Conservation (phyloP, 1,140 invertebrate species). For the Eciton burchellii region DNA sequence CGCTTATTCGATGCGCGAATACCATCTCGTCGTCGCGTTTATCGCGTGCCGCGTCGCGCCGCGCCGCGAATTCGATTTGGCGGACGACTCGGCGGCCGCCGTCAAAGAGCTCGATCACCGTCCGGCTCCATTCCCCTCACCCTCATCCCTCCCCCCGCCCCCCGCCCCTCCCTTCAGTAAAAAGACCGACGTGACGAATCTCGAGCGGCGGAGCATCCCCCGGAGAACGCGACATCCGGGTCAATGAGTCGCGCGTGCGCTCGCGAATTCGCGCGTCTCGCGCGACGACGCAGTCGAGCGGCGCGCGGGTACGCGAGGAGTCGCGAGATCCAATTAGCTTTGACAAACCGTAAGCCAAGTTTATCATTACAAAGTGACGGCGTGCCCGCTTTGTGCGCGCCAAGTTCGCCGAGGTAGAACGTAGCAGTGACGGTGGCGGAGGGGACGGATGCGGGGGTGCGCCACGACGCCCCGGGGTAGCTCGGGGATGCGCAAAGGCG, state of each 20-base stretch:
- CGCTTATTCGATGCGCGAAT: constrained; percentile 45
- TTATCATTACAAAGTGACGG: constrained; percentile 60
- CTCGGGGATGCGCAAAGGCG: constrained; percentile 32
- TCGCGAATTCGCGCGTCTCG: constrained; percentile 48
- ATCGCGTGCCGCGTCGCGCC: constrained; percentile 19
- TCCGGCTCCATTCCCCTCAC: constrained; percentile 10
- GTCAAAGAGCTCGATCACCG: constrained; percentile 21
- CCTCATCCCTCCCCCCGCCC: neutral
- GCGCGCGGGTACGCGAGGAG: constrained; percentile 31
- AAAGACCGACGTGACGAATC: constrained; percentile 14
- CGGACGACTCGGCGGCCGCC: constrained; percentile 27
- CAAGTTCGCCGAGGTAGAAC: constrained; percentile 27
- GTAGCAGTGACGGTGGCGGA: neutral
- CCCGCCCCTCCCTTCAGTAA: neutral
- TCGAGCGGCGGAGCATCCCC: constrained; percentile 15
- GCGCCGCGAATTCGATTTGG: constrained; percentile 53
- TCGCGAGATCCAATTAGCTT: constrained; percentile 61
- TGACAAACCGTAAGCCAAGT: constrained; percentile 57
- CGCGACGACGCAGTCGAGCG: constrained; percentile 15
- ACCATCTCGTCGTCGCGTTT: constrained; percentile 45
- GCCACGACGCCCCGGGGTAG: constrained; percentile 19
- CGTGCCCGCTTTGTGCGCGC: constrained; percentile 49
- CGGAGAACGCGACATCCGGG: constrained; percentile 40
- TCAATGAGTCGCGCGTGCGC: constrained; percentile 32
- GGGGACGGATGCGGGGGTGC: neutral